These are phyloP conservation scores for Dorcus parallelipipedus DNA, from an alignment of 2,888 invertebrate species.

Conservation along the genomic window DNA sequence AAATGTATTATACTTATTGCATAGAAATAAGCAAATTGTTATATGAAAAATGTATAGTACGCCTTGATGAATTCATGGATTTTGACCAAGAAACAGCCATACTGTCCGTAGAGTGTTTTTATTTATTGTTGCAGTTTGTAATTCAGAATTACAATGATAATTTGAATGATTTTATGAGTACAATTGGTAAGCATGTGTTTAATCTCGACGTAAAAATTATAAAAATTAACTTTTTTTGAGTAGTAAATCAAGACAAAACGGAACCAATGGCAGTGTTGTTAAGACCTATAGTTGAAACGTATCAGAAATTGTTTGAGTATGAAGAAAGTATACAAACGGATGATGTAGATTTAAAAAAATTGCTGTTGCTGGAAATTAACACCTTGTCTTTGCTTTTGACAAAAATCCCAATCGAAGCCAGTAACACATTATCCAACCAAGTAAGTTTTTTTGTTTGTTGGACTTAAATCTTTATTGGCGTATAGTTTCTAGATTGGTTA, in stretches of 20 bases:
- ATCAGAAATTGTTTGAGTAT: conserved; percentile 40
- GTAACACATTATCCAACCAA: conserved; percentile 30
- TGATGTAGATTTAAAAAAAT: conserved; percentile 42
- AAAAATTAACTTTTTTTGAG: too few species aligned
- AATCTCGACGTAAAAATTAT: too few species aligned
- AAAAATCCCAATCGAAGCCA: conserved; percentile 31
- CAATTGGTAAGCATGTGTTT: conserved; percentile 42
- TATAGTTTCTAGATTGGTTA: conserved; percentile 46
- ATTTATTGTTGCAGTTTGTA: conserved; percentile 47
- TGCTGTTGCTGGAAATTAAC: conserved; percentile 35
- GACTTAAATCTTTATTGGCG: background rate
- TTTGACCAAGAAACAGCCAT: conserved; percentile 57
- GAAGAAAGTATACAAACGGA: conserved; percentile 38
- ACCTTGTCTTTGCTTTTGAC: conserved; percentile 34
- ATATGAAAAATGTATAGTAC: conserved; percentile 49
- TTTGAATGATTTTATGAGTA: conserved; percentile 46
- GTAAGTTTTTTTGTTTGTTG: conserved; percentile 22
- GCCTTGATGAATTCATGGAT: conserved; percentile 54
- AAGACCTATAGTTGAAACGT: conserved; percentile 34
- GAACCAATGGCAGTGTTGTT: conserved; percentile 18
- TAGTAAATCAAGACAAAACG: too few species aligned
- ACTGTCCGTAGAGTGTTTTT: conserved; percentile 59
- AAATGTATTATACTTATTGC: conserved; percentile 39
- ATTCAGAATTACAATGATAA: conserved; percentile 42
- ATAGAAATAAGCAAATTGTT: conserved; percentile 44